Conservation (phyloP, 2,113 vertebrate species). For the Zosterops japonicus region DNA sequence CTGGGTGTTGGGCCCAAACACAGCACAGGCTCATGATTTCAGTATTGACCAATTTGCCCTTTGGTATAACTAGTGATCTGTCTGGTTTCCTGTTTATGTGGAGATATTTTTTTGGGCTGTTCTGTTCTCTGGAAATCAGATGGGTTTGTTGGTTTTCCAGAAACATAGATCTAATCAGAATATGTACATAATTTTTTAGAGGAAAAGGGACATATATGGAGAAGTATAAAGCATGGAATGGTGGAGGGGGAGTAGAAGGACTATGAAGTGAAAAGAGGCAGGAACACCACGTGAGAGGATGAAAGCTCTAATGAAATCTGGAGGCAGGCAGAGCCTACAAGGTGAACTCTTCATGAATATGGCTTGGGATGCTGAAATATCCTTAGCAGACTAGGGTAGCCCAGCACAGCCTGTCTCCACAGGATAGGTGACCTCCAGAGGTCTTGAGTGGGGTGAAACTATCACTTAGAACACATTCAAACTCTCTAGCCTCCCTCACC, state of each 20-base stretch:
- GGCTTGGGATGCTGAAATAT: background rate
- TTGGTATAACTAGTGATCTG: background rate
- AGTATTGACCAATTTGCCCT: background rate
- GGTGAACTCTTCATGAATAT: background rate
- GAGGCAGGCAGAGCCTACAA: background rate
- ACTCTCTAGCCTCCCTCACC: accelerated
- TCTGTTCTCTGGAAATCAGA: background rate
- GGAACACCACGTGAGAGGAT: accelerated
- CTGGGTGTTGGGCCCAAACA: background rate
- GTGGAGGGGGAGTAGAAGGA: background rate
- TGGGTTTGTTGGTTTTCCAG: background rate
- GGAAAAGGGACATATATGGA: background rate
- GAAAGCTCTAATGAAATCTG: background rate
- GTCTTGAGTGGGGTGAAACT: background rate
- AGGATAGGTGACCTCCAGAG: background rate
- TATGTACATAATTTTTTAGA: background rate
- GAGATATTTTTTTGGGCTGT: background rate
- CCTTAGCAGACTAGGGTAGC: background rate
- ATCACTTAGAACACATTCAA: background rate
- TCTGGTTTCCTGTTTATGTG: background rate
- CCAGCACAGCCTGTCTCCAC: background rate
- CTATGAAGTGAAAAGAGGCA: background rate
- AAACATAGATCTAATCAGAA: background rate
- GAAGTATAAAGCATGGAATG: background rate
- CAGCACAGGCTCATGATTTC: background rate